These are phyloP conservation scores for Portevinia maculata DNA, from an alignment of 2,888 invertebrate genomes.

Conservation along the genomic window DNA sequence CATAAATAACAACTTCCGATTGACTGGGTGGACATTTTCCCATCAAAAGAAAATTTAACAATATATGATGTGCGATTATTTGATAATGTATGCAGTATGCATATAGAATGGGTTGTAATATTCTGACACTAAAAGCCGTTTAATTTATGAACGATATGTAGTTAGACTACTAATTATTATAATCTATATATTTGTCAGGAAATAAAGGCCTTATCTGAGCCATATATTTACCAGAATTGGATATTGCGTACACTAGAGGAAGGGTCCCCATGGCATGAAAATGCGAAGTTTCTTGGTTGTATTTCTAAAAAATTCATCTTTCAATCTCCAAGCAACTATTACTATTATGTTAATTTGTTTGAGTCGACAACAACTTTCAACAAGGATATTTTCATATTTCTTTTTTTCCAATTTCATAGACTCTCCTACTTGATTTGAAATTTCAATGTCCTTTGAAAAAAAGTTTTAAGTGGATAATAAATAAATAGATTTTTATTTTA, in stretches of 20 bases:
- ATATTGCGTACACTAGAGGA: background rate
- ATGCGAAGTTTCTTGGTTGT: constrained; percentile 47
- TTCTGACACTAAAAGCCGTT: constrained; percentile 38
- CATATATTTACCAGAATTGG: constrained; percentile 29
- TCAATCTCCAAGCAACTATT: background rate
- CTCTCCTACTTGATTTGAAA: background rate
- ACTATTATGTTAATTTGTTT: background rate
- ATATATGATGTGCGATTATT: constrained; percentile 39
- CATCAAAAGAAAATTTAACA: constrained; percentile 29
- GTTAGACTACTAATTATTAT: constrained; percentile 35
- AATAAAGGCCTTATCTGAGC: background rate
- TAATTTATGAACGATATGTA: constrained; percentile 56
- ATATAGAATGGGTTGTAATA: background rate
- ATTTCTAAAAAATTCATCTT: background rate
- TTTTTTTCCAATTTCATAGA: constrained; percentile 21
- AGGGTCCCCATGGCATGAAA: constrained; percentile 25
- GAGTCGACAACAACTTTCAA: background rate
- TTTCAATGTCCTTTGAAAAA: constrained; percentile 14
- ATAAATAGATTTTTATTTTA: constrained; percentile 27
- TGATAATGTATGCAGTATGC: constrained; percentile 53
- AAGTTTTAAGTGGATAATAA: constrained; percentile 40
- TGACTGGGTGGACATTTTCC: constrained; percentile 60
- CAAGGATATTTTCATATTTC: constrained; percentile 1
- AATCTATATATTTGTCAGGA: background rate
- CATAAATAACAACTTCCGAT: constrained; percentile 61